Evolutionary conservation across 2,797 vertebrate species (phyloP), one percentile per base, ranked within the genome.

Genomic region (Smutsia gigantea): DNA sequence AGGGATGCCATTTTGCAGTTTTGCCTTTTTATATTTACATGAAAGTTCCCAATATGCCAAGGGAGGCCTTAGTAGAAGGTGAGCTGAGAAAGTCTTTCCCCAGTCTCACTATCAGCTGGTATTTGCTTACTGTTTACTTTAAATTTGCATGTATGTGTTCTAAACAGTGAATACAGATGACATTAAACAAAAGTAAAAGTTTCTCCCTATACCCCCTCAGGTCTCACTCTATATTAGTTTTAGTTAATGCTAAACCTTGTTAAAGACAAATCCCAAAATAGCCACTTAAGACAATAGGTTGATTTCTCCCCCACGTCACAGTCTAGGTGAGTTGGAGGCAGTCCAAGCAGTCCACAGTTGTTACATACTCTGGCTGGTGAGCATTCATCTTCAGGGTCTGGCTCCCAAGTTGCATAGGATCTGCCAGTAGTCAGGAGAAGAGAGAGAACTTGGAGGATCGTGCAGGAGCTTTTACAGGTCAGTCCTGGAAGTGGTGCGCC

Each of bases 241-340:
- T 5, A 95, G 57, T 77, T 95, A 82, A 57, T 74, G 55, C 55
- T 78, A 57, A 46, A 46, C 78, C 57, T n/a, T 42, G 64, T 88
- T 93, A 53, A 78, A 95, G 63, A 86, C 4, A 13, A 85, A 79
- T 88, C 59, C 46, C 37, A 61, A 39, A 96, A 64, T 51, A 94
- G 53, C 21, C 53, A 12, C 49, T 88, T 66, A 49, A 66, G 49
- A 64, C n/a, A 34, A 61, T 69, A 25, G 55, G 42, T 82, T 83
- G 31, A 46, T 77, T 88, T 86, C 55, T 88, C 39, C 29, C 34
- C 77, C 10, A 12, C 4, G 4, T 82, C 17, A 3, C 1, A 10
- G 31, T 87, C 69, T 37, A 7, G 25, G 14, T 71, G 75, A 92
- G 23, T 59, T 82, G 27, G 63, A 37, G 31, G 3, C 63, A 51